A percentile compares a stretch with the other conserved stretches of the same genome.
phyloP scores from a whole-genome alignment of 2,113 vertebrate genomes.

The Pycnonotus jocosus region DNA sequence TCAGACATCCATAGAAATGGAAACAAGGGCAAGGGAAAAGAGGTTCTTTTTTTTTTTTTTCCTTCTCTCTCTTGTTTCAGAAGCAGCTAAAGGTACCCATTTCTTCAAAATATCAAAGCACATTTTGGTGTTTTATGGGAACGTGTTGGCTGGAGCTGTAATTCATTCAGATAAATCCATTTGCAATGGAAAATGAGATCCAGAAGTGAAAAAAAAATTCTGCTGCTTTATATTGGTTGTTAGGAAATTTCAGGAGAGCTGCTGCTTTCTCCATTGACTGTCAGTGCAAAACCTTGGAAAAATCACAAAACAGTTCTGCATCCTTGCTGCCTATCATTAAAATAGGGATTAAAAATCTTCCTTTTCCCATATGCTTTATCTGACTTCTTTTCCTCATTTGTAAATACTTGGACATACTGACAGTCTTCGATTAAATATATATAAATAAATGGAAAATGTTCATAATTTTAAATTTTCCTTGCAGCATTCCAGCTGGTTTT shows the following conservation, averaged over 20 bases:
- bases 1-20: background rate
- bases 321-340: background rate
- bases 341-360: rapidly evolving
- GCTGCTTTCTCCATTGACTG: background rate
- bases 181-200: background rate
- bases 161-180: background rate
- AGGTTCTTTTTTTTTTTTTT: background rate
- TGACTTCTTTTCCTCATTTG: background rate
- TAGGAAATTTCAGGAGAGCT: background rate
- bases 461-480: background rate
- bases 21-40: background rate
- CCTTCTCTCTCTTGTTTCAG: background rate
- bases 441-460: background rate
- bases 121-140: background rate
- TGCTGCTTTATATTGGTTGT: background rate
- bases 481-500: background rate
- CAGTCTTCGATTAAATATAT: background rate
- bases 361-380: background rate
- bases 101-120: background rate
- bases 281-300: background rate
- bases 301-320: background rate
- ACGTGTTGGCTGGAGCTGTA: background rate
- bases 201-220: background rate
- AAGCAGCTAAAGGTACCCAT: background rate
- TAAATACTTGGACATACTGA: background rate